Base-by-base conservation (phyloP, 2,888 invertebrate genomes). In the Embidobia sp. region DNA sequence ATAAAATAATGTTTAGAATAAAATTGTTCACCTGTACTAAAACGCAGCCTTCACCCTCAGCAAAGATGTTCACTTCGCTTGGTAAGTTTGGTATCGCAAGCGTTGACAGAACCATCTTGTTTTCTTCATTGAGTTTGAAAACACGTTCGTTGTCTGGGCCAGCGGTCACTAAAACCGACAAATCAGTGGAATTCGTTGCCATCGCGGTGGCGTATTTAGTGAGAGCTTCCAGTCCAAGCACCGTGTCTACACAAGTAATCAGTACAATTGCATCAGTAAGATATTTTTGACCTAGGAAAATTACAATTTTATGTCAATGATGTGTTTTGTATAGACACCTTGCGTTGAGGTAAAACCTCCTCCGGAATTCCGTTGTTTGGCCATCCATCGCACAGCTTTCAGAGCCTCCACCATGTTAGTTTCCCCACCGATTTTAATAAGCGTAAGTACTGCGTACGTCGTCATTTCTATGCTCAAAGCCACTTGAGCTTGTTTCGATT, bases 301-400 rank as follows among this genome's bases (percentile, higher is more conserved):
- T n/a, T n/a, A n/a, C n/a, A n/a, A n/a, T n/a, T n/a, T n/a, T n/a
- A n/a, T n/a, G n/a, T n/a, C n/a, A n/a, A n/a, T n/a, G n/a, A n/a
- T n/a, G n/a, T n/a, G n/a, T n/a, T n/a, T n/a, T n/a, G n/a, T n/a
- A n/a, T n/a, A n/a, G n/a, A n/a, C n/a, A 75, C 75, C 75, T 90
- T 94, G 95, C 0, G 96, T 95, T 0, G 95, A 93, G 0, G 93
- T 88, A 82, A 95, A 95, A 0, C 95, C 95, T 1, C 96, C 96
- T 1, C 92, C 90, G 2, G 92, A 90, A 69, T 93, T 92, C 35
- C 94, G 90, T 83, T 95, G 94, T 1, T 93, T 91, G 3, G 93
- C 91, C 46, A 96, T 90, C 95, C 96, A 96, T 61, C 93, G 92
- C 0, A 94, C 91, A 1, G 94, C 93, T 6, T 93, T 92, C 40